These are phyloP conservation scores for Acestrorhynchus altus DNA, from an alignment of 2,797 vertebrate genomes.

Conservation along the genomic window DNA sequence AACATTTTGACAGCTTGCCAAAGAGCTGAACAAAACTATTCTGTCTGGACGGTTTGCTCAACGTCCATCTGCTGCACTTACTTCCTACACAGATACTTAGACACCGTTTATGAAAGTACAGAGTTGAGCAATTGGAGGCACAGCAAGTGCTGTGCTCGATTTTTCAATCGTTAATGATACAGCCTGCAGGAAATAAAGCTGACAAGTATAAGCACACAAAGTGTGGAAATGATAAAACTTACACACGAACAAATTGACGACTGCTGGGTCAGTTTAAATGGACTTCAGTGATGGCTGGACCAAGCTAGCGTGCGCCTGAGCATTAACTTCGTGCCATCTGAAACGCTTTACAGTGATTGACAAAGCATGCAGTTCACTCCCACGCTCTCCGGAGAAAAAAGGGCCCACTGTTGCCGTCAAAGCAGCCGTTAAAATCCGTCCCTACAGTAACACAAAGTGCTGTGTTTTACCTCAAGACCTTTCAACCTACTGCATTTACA, in stretches of 20 bases:
- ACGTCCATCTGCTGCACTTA: slow-evolving; percentile 35
- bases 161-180: background rate
- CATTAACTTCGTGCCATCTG: slow-evolving; percentile 48
- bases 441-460: slow-evolving; percentile 22
- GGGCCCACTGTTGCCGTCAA: slow-evolving; percentile 40
- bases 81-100: slow-evolving; percentile 27
- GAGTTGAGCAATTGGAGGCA: slow-evolving; percentile 1
- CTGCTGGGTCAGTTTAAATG: background rate
- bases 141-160: background rate
- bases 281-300: slow-evolving; percentile 17
- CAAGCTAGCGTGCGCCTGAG: slow-evolving; percentile 23
- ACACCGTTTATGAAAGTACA: slow-evolving; percentile 12
- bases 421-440: slow-evolving; percentile 28
- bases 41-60: slow-evolving; percentile 22
- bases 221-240: background rate
- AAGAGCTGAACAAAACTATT: slow-evolving; percentile 36
- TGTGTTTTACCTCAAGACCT: slow-evolving; percentile 21
- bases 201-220: background rate
- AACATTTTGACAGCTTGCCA: slow-evolving; percentile 38
- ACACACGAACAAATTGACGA: slow-evolving; percentile 7
- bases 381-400: slow-evolving; percentile 28
- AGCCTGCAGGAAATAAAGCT: background rate
- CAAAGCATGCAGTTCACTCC: slow-evolving; percentile 57
- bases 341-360: slow-evolving; percentile 62
- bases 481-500: background rate